phyloP scores from a whole-genome alignment of 2,797 vertebrate genomes.

The Valencia hispanica region DNA sequence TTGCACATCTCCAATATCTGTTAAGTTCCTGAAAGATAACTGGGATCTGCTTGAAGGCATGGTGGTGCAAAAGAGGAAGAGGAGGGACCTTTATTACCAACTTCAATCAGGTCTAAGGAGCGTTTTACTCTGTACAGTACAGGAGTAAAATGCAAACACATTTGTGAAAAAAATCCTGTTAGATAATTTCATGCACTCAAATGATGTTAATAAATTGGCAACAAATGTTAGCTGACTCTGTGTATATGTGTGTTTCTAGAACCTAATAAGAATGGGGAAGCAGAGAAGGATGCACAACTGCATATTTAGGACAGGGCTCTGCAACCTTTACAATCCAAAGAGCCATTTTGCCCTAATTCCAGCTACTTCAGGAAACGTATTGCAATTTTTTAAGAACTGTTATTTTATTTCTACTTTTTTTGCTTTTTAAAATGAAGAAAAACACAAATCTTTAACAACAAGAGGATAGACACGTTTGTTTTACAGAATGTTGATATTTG shows the following conservation, averaged over 20 bases:
- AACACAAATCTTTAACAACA: too few relatives aligned
- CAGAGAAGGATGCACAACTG: conserved; percentile 1
- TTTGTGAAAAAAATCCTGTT: conserved; percentile 9
- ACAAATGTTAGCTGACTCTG: conserved; percentile 37
- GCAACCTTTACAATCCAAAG: background rate
- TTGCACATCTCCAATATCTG: conserved; percentile 58
- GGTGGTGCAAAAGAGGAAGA: conserved; percentile 37
- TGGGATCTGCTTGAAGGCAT: conserved; percentile 41
- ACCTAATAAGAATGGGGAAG: conserved; percentile 27
- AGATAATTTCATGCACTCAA: conserved; percentile 6
- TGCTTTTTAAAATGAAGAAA: too few relatives aligned
- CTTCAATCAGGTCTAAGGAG: conserved; percentile 65
- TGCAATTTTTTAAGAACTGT: too few relatives aligned
- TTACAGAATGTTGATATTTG: too few relatives aligned
- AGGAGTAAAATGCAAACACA: conserved; percentile 27
- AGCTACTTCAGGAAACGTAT: background rate
- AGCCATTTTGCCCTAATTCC: background rate
- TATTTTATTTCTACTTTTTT: too few relatives aligned
- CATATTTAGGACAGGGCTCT: background rate
- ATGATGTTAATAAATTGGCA: conserved; percentile 25
- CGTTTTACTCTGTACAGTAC: conserved; percentile 46
- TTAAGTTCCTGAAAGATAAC: conserved; percentile 50
- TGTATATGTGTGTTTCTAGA: conserved; percentile 11
- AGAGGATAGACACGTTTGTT: too few relatives aligned
- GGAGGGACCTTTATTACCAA: conserved; percentile 63